phyloP scores from a whole-genome alignment of 37 sponge, comb jelly and placozoan genomes.

The Halichondria panicea region DNA sequence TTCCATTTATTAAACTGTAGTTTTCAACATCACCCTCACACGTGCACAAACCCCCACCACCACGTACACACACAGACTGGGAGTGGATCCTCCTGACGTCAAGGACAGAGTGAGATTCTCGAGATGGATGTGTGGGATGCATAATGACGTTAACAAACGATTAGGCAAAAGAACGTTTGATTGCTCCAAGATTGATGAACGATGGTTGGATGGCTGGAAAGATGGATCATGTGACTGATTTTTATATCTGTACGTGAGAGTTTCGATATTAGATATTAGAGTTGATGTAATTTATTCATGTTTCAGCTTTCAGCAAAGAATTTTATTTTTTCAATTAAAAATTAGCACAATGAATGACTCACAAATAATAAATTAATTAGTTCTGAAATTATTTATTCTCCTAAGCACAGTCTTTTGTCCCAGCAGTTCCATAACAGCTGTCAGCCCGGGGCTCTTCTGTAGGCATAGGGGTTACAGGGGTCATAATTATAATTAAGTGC shows the following conservation, averaged over 20 bases:
- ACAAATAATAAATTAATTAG: neutral
- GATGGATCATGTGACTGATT: constrained; percentile 95
- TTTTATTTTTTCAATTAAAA: neutral
- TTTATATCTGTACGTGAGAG: neutral
- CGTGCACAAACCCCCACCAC: too few species aligned
- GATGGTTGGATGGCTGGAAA: constrained; percentile 97
- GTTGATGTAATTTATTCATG: neutral
- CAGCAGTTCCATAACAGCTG: constrained; percentile 14
- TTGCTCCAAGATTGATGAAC: constrained; percentile 79
- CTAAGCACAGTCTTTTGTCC: constrained; percentile 15
- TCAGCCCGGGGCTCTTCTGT: constrained; percentile 37
- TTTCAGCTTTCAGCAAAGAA: neutral
- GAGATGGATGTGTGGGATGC: constrained; percentile 92
- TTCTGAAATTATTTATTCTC: constrained; percentile 16
- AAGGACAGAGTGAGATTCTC: constrained; percentile 45
- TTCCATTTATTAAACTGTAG: too few species aligned
- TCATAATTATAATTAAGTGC: too few species aligned
- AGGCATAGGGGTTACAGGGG: neutral
- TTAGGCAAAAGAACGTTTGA: constrained; percentile 88
- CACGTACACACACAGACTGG: constrained; percentile 71
- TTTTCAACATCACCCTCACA: too few species aligned
- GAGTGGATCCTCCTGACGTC: constrained; percentile 69
- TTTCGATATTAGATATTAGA: neutral
- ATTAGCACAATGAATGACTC: neutral
- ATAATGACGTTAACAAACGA: constrained; percentile 93